Evolutionary conservation across 2,797 vertebrate species (phyloP).

Genomic region (Cheirogaleus major): DNA sequence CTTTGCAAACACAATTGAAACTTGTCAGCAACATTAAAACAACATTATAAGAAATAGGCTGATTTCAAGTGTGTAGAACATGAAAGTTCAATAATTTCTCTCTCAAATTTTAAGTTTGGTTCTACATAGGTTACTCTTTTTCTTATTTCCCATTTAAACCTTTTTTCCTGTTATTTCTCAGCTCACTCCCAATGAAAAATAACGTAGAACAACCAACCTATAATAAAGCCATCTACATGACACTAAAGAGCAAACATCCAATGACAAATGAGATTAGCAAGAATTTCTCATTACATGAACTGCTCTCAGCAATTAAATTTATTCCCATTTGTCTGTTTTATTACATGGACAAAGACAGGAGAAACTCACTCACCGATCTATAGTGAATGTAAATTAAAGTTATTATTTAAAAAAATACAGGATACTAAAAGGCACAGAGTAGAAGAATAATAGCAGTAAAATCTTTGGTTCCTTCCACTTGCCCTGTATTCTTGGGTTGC

Average conservation of each 20-base stretch:
- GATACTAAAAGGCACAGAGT: background rate
- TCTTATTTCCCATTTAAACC: background rate
- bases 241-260: background rate
- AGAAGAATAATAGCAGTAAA: slow-evolving; percentile 71
- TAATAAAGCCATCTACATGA: background rate
- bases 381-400: background rate
- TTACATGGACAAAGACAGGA: slow-evolving; percentile 68
- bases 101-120: background rate
- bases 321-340: background rate
- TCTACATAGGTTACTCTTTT: background rate
- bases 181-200: background rate
- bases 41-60: background rate
- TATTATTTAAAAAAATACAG: slow-evolving; percentile 36
- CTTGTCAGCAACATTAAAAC: slow-evolving; percentile 53
- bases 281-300: background rate
- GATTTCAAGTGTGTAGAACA: background rate
- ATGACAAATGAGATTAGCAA: background rate
- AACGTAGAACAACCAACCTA: background rate
- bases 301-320: slow-evolving; percentile 2
- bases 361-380: slow-evolving; percentile 64
- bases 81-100: background rate
- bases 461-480: slow-evolving; percentile 77
- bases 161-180: background rate
- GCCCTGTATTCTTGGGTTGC: slow-evolving; percentile 76
- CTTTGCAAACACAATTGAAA: background rate